Percentiles rank a stretch among this genome's conserved stretches.
phyloP scores from a whole-genome alignment of 2,888 invertebrate species.

The Mylabris sibirica region DNA sequence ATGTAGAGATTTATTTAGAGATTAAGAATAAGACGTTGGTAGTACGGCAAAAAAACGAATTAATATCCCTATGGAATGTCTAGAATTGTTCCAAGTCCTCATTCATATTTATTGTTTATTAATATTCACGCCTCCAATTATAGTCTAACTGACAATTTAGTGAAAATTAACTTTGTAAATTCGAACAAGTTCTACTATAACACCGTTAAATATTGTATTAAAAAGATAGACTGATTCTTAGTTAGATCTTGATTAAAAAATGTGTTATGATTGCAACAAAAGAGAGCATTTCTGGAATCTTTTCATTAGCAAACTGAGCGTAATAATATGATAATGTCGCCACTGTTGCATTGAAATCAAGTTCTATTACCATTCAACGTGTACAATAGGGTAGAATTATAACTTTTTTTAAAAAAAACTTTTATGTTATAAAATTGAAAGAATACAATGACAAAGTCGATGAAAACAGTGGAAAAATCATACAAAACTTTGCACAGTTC shows the following conservation, averaged over 20 bases:
- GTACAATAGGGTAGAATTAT: no score
- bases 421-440: not conserved
- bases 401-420: not conserved
- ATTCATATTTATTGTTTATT: slow-evolving; percentile 31
- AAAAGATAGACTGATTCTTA: no score
- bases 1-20: no score
- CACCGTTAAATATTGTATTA: no score
- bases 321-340: not conserved
- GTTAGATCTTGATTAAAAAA: not conserved
- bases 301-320: not conserved
- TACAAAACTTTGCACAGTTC: not conserved
- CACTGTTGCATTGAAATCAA: not conserved
- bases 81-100: slow-evolving; percentile 12
- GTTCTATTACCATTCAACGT: not conserved
- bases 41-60: not conserved
- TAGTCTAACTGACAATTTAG: not conserved
- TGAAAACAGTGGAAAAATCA: slow-evolving; percentile 8
- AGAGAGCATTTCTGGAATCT: not conserved
- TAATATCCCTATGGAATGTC: not conserved
- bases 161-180: slow-evolving; percentile 21
- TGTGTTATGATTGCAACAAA: not conserved
- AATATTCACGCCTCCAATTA: slow-evolving; percentile 24
- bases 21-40: not conserved
- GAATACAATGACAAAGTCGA: slow-evolving; percentile 2
- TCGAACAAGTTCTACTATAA: slow-evolving; percentile 9